phyloP scores from a whole-genome alignment of 2,888 invertebrate genomes.

The Cheilosia impressa region DNA sequence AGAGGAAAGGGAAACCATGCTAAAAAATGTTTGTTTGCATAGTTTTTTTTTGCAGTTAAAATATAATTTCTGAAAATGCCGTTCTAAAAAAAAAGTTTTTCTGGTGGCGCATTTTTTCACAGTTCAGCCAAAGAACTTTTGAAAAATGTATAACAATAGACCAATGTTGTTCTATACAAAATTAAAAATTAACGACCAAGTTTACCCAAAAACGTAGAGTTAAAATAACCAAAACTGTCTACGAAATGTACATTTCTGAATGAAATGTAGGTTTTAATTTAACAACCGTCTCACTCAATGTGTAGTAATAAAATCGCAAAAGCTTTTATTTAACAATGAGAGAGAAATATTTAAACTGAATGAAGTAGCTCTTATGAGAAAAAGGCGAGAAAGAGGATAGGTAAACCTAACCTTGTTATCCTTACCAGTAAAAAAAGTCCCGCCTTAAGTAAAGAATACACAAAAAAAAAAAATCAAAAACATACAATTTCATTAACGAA shows the following conservation, averaged over 20 bases:
- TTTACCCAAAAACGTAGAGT: not conserved
- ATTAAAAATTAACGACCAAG: too few relatives aligned
- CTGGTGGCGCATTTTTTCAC: too few relatives aligned
- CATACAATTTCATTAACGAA: constrained; percentile 54
- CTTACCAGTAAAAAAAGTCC: constrained; percentile 77
- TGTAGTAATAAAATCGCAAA: constrained; percentile 14
- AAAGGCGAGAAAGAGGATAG: constrained; percentile 22
- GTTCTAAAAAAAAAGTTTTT: too few relatives aligned
- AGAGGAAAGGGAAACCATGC: too few relatives aligned
- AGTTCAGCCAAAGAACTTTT: too few relatives aligned
- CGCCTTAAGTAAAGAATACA: constrained; percentile 73
- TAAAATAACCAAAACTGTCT: not conserved
- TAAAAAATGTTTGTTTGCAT: too few relatives aligned
- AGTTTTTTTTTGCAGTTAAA: too few relatives aligned
- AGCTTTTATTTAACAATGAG: constrained; percentile 13
- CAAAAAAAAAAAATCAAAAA: constrained; percentile 54
- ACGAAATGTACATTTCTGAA: not conserved
- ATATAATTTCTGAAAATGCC: too few relatives aligned
- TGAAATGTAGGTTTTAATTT: not conserved
- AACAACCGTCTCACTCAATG: not conserved
- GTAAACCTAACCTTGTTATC: constrained; percentile 59
- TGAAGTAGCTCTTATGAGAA: constrained; percentile 5
- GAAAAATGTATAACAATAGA: too few relatives aligned
- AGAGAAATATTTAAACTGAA: not conserved
- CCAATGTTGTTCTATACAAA: too few relatives aligned